Percentiles rank a stretch among this genome's conserved stretches.
Evolutionary conservation across 2,888 invertebrate species (phyloP).

Genomic region (Pandemis cinnamomeana): DNA sequence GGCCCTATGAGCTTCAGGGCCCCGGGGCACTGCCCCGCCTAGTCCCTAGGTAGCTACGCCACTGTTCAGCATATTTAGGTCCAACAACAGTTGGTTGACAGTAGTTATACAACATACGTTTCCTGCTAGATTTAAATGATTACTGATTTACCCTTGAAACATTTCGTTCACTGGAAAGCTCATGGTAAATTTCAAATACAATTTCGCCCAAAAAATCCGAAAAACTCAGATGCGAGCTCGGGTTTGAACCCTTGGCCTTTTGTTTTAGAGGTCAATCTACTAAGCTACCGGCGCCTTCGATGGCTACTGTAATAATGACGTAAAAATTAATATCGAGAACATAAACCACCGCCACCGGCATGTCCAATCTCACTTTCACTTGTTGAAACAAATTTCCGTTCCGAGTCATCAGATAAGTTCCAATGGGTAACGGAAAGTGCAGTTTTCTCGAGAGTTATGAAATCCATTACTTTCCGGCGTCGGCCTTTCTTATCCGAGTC

Average conservation of each 20-base stretch:
- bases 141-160: no score
- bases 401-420: conserved; percentile 33
- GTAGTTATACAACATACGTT: no score
- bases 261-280: not conserved
- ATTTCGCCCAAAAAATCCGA: not conserved
- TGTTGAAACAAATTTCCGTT: conserved; percentile 28
- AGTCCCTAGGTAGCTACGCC: no score
- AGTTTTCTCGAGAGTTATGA: conserved; percentile 44
- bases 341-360: not conserved
- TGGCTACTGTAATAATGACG: not conserved
- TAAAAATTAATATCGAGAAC: conserved; percentile 1
- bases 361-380: conserved; percentile 2
- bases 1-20: no score
- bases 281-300: not conserved
- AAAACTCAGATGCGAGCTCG: no score
- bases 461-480: conserved; percentile 43
- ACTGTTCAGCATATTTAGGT: no score
- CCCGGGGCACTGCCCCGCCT: no score
- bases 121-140: no score
- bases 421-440: conserved; percentile 32
- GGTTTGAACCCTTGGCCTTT: no score
- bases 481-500: conserved; percentile 52
- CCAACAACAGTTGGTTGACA: no score
- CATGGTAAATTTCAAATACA: not conserved
- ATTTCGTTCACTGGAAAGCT: not conserved